A percentile compares a stretch with the other conserved stretches of the same genome.
phyloP scores from a whole-genome alignment of 2,113 vertebrate species.

The Hymenochirus boettgeri region DNA sequence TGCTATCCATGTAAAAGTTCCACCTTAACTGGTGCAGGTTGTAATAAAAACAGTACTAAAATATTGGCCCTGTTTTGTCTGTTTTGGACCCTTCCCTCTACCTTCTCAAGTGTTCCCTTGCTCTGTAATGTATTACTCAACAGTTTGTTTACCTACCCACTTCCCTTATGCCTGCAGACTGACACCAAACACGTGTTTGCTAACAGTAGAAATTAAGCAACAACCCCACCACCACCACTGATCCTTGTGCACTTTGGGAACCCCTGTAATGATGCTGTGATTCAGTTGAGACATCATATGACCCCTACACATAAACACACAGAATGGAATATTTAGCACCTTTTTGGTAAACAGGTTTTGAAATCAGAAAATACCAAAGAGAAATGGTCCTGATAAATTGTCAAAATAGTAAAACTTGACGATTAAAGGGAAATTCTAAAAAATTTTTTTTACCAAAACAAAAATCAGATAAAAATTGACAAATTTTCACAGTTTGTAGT shows the following conservation, averaged over 20 bases:
- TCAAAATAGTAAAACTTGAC: too few relatives aligned
- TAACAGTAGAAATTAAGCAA: conserved; percentile 23
- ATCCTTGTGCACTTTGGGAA: conserved; percentile 30
- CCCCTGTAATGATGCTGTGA: conserved; percentile 16
- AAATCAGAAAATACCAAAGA: too few relatives aligned
- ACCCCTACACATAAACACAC: conserved; percentile 7
- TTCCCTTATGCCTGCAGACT: conserved; percentile 18
- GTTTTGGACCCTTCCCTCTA: too few relatives aligned
- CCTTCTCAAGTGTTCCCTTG: not conserved
- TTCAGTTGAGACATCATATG: conserved; percentile 22
- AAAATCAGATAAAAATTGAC: too few relatives aligned
- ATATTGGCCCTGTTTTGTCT: too few relatives aligned
- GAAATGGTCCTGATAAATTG: too few relatives aligned
- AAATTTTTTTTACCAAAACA: too few relatives aligned
- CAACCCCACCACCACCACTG: not conserved
- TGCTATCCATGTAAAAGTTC: too few relatives aligned
- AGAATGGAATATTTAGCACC: not conserved
- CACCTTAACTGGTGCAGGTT: too few relatives aligned
- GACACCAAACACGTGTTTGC: conserved; percentile 31
- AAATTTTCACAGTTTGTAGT: too few relatives aligned
- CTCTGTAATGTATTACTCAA: not conserved
- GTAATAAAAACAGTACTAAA: too few relatives aligned
- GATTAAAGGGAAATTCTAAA: too few relatives aligned
- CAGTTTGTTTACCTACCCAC: conserved; percentile 25
- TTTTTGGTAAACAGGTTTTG: not conserved